Percentiles rank a stretch among this genome's conserved stretches.
Conservation (phyloP, 2,113 vertebrate genomes). For the Corythoichthys intestinalis region DNA sequence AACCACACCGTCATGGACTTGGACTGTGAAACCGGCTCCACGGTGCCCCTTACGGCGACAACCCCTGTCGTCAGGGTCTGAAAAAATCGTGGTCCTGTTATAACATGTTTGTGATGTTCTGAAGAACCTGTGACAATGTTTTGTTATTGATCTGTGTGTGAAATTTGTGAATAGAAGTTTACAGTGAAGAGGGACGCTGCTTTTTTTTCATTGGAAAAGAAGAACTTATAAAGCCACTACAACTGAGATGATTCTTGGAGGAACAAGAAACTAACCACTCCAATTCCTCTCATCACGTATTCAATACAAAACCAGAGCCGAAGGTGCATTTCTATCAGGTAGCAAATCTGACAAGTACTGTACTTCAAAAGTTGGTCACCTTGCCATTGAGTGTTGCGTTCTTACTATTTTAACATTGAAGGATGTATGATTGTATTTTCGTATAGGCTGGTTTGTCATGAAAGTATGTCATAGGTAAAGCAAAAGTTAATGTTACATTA, state of each 20-base stretch:
- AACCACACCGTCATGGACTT: slow-evolving; percentile 77
- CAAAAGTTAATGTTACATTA: slow-evolving; percentile 18
- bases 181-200: slow-evolving; percentile 18
- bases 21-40: slow-evolving; percentile 81
- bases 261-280: slow-evolving; percentile 28
- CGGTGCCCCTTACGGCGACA: slow-evolving; percentile 76
- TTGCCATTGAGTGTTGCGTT: slow-evolving; percentile 38
- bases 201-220: slow-evolving; percentile 3
- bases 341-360: slow-evolving; percentile 42
- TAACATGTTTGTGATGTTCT: neutral
- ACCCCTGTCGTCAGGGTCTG: slow-evolving; percentile 70
- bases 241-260: slow-evolving; percentile 34
- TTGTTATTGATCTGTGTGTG: slow-evolving; percentile 10
- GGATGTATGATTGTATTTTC: slow-evolving; percentile 8
- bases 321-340: slow-evolving; percentile 1
- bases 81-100: slow-evolving; percentile 22
- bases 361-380: slow-evolving; percentile 43
- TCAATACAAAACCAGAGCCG: slow-evolving; percentile 48
- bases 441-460: slow-evolving; percentile 5
- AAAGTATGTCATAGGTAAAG: slow-evolving; percentile 27
- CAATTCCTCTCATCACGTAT: slow-evolving; percentile 35
- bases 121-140: neutral
- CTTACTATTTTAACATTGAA: slow-evolving; percentile 21
- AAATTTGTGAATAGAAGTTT: neutral
- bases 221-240: slow-evolving; percentile 44